phyloP scores from a whole-genome alignment of 2,888 invertebrate species.

The Palloptera scutellata region DNA sequence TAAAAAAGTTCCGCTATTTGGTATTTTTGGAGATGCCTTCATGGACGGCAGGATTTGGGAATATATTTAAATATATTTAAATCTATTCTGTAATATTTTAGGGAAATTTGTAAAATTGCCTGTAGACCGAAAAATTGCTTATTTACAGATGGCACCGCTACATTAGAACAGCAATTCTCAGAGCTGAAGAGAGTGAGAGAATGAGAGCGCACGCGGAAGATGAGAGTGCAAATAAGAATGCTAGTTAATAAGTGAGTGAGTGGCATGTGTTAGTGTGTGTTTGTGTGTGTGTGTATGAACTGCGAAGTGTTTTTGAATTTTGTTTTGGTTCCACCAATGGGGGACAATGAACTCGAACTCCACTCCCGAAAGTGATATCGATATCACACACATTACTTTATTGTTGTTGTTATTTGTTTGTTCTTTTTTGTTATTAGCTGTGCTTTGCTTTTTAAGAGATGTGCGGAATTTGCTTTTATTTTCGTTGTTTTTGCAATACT shows the following conservation, averaged over 20 bases:
- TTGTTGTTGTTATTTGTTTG: slow-evolving; percentile 4
- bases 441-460: neutral
- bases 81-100: no score
- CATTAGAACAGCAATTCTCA: no score
- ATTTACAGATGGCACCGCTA: no score
- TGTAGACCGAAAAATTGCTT: no score
- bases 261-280: neutral
- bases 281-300: neutral
- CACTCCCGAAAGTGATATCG: slow-evolving; percentile 32
- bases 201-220: neutral
- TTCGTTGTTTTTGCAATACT: neutral
- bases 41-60: no score
- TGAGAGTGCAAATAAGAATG: slow-evolving; percentile 1
- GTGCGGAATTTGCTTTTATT: neutral
- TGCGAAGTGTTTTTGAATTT: slow-evolving; percentile 31
- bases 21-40: no score
- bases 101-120: no score
- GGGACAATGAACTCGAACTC: slow-evolving; percentile 37
- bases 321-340: slow-evolving; percentile 36
- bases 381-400: slow-evolving; percentile 8
- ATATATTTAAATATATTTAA: no score
- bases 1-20: no score
- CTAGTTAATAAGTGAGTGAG: neutral
- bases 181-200: neutral
- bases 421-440: neutral